Evolutionary conservation across 2,113 vertebrate species (phyloP).

Genomic region (Callaeas wilsoni): DNA sequence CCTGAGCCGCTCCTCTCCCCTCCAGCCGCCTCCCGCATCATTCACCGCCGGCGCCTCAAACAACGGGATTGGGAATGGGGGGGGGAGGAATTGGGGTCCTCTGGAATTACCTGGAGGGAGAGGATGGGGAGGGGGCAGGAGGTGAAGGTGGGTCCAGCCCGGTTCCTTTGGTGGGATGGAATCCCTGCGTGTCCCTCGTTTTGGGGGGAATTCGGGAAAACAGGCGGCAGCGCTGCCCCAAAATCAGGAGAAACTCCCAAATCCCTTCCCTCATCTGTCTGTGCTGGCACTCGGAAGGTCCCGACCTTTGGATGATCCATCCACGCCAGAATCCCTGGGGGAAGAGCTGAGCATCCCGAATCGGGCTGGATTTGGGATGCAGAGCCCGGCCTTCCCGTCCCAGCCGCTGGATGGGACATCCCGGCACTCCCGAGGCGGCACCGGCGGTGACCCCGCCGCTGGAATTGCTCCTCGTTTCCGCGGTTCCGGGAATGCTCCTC

Average conservation of each 20-base stretch:
- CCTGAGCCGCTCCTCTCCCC: not conserved
- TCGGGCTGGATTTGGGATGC: not conserved
- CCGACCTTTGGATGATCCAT: not conserved
- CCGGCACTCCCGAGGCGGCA: not conserved
- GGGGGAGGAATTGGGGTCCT: not conserved
- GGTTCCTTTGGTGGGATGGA: not conserved
- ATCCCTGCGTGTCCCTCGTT: rapidly evolving
- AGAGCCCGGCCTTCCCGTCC: rapidly evolving
- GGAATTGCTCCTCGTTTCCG: slow-evolving; percentile 31
- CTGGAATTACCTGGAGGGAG: not conserved
- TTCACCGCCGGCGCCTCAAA: slow-evolving; percentile 64
- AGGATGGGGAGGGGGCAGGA: not conserved
- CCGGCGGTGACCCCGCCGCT: no score
- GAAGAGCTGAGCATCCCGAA: rapidly evolving
- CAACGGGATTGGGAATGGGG: not conserved
- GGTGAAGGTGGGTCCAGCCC: not conserved
- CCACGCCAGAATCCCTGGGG: not conserved
- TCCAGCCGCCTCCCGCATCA: slow-evolving; percentile 67
- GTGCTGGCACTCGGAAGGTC: not conserved
- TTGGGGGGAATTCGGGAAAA: not conserved
- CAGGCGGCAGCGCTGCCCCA: not conserved
- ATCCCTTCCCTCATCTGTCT: not conserved
- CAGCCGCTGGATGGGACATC: not conserved
- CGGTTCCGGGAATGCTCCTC: not conserved
- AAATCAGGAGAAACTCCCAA: not conserved